phyloP scores from a whole-genome alignment of 2,888 invertebrate species.

The Athetis lepigone region DNA sequence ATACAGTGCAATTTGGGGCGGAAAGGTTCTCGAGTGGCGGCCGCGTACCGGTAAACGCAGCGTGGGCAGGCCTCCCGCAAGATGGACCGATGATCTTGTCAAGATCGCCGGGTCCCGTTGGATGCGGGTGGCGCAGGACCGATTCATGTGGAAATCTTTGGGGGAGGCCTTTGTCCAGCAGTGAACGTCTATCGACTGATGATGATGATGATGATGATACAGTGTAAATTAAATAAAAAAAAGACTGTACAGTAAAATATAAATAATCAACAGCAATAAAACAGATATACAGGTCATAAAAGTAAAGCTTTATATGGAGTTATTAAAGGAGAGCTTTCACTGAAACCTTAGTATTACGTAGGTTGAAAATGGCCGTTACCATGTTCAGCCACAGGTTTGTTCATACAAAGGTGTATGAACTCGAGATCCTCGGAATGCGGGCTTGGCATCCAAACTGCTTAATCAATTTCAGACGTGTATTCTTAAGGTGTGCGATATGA shows the following conservation, averaged over 20 bases:
- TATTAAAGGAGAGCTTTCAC: conserved; percentile 35
- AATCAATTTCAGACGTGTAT: conserved; percentile 68
- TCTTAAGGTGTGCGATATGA: conserved; percentile 44
- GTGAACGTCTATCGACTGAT: no score
- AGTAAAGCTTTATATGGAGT: conserved; percentile 12
- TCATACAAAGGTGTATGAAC: conserved; percentile 66
- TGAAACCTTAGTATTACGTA: conserved; percentile 21
- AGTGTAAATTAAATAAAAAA: no score
- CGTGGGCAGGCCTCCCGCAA: no score
- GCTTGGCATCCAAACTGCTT: conserved; percentile 76
- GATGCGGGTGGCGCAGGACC: no score
- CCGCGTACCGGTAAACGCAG: no score
- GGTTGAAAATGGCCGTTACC: conserved; percentile 35
- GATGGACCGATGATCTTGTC: no score
- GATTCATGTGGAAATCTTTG: no score
- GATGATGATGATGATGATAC: no score
- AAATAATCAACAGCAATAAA: background rate
- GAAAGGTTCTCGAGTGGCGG: no score
- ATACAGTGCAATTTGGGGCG: no score
- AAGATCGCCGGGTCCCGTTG: no score
- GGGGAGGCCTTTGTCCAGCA: no score
- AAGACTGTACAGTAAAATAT: background rate
- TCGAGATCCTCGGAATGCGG: conserved; percentile 54
- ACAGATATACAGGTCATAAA: conserved; percentile 7
- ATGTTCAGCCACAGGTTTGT: conserved; percentile 52